A percentile compares a stretch with the other conserved stretches of the same genome.
Conservation (phyloP, 2,113 vertebrate genomes). For the Chaetops frenatus region DNA sequence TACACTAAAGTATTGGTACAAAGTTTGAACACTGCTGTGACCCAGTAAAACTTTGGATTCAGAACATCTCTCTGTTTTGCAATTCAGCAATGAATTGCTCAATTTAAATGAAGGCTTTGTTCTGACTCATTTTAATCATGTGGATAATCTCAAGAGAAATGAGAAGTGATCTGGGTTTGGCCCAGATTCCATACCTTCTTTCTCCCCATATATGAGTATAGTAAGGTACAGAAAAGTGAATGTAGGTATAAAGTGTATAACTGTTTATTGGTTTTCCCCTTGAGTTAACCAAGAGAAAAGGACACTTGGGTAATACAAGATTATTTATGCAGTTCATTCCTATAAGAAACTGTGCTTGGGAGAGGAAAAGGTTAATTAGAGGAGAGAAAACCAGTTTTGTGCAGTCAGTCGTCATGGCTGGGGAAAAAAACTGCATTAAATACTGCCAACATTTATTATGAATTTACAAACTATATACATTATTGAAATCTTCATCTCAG, state of each 20-base stretch:
- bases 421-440: not conserved
- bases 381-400: not conserved
- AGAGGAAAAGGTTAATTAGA: constrained; percentile 3
- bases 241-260: not conserved
- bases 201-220: not conserved
- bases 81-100: not conserved
- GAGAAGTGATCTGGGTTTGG: not conserved
- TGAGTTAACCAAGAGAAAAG: not conserved
- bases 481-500: not conserved
- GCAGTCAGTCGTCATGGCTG: not conserved
- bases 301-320: not conserved
- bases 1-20: not conserved
- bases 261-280: not conserved
- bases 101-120: constrained; percentile 13
- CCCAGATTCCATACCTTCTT: not conserved
- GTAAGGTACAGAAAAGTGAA: not conserved
- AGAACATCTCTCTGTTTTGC: not conserved
- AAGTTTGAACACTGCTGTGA: not conserved
- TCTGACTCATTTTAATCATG: not conserved
- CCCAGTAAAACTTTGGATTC: not conserved
- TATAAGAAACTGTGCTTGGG: not conserved
- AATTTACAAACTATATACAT: not conserved
- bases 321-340: not conserved
- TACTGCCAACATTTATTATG: not conserved
- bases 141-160: constrained; percentile 22